phyloP scores from a whole-genome alignment of 2,113 vertebrate genomes.

The Melozone crissalis region DNA sequence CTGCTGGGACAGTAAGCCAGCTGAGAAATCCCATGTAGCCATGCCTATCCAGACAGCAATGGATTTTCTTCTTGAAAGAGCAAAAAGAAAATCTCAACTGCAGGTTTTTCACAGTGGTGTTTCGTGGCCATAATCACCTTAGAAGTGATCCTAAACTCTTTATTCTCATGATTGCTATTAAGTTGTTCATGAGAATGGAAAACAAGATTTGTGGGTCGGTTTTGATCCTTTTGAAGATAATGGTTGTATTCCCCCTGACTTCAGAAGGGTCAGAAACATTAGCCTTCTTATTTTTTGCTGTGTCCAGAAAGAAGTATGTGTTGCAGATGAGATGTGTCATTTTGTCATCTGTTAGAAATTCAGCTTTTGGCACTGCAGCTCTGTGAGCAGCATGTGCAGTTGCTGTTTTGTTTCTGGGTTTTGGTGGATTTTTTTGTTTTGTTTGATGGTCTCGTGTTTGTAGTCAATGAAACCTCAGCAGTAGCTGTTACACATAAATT shows the following conservation, averaged over 20 bases:
- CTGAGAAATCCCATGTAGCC: background rate
- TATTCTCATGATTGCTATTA: constrained; percentile 25
- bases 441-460: background rate
- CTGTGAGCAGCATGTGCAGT: background rate
- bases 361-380: background rate
- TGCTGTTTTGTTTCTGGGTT: background rate
- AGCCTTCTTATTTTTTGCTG: background rate
- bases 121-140: constrained; percentile 20
- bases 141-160: constrained; percentile 15
- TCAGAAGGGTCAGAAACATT: constrained; percentile 4
- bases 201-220: constrained; percentile 34
- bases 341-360: constrained; percentile 20
- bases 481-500: background rate
- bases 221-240: constrained; percentile 42
- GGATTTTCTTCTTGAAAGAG: constrained; percentile 2
- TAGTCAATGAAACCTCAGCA: background rate
- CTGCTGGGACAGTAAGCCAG: background rate
- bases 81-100: background rate
- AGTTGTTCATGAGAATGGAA: constrained; percentile 53
- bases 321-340: background rate
- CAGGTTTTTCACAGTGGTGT: background rate
- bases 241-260: background rate
- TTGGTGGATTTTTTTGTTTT: background rate
- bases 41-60: background rate
- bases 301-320: background rate